A percentile compares a stretch with the other conserved stretches of the same genome.
Conservation (phyloP, 2,113 vertebrate species). For the Jacana jacana region DNA sequence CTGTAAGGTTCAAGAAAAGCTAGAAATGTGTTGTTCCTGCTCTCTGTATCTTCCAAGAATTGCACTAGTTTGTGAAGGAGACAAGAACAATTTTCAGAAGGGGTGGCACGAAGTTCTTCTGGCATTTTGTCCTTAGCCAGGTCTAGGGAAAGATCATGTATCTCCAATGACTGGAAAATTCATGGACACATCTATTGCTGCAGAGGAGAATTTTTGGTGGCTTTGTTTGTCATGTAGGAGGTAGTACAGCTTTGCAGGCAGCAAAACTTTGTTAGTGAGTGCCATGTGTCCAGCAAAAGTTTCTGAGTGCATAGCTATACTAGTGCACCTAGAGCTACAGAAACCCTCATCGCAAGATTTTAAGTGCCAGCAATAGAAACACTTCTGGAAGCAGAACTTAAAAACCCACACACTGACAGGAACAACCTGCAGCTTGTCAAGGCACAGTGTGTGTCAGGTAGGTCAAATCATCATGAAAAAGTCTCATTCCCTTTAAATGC, state of each 20-base stretch:
- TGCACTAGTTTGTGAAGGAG: not conserved
- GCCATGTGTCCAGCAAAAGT: not conserved
- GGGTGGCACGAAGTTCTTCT: not conserved
- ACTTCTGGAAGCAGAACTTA: not conserved
- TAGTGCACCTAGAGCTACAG: not conserved
- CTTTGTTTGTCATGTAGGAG: not conserved
- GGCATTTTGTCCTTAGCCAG: not conserved
- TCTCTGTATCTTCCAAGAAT: not conserved
- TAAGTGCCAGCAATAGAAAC: not conserved
- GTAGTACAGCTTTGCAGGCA: not conserved
- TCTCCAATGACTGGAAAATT: not conserved
- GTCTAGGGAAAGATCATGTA: rapidly evolving
- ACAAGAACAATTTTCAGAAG: not conserved
- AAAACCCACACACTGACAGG: not conserved
- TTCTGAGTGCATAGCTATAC: not conserved
- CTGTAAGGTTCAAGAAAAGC: not conserved
- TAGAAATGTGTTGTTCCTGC: not conserved
- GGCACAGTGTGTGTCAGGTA: not conserved
- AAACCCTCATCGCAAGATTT: not conserved
- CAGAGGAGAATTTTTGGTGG: not conserved
- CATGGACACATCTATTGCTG: not conserved
- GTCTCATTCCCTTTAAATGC: not conserved
- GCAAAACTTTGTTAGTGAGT: not conserved
- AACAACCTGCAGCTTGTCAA: not conserved
- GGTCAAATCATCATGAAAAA: not conserved